phyloP scores from a whole-genome alignment of 2,797 vertebrate genomes.

The Lacerta bilineata region DNA sequence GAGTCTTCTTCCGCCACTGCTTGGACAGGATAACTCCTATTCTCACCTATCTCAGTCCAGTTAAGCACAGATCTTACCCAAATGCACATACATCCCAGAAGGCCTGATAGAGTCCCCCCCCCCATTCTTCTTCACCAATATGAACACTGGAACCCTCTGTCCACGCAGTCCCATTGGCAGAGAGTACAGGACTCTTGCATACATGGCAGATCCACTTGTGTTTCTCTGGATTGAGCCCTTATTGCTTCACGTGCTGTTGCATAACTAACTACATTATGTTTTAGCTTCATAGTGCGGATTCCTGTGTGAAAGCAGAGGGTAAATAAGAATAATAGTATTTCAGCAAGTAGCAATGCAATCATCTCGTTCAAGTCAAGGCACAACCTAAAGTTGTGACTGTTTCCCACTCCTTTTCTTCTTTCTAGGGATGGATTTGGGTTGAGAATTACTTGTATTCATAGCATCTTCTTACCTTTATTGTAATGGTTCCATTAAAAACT shows the following conservation, averaged over 20 bases:
- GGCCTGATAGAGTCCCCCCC: not conserved
- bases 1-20: too few species aligned
- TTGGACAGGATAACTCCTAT: not conserved
- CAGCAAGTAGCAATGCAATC: not conserved
- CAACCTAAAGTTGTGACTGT: constrained; percentile 23
- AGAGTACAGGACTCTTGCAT: not conserved
- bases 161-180: not conserved
- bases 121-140: too few species aligned
- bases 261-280: not conserved
- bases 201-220: too few species aligned
- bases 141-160: not conserved
- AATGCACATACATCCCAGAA: not conserved
- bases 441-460: constrained; percentile 65
- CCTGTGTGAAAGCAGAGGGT: not conserved
- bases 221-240: not conserved
- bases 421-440: constrained; percentile 61
- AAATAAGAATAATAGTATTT: not conserved
- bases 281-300: not conserved
- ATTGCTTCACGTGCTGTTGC: not conserved
- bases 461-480: constrained; percentile 45
- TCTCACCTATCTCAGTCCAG: too few species aligned
- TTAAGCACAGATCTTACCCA: not conserved
- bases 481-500: constrained; percentile 75
- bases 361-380: not conserved
- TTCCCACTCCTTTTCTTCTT: constrained; percentile 59